phyloP scores from a whole-genome alignment of 2,113 vertebrate genomes.

The Gorsachius goisagi region DNA sequence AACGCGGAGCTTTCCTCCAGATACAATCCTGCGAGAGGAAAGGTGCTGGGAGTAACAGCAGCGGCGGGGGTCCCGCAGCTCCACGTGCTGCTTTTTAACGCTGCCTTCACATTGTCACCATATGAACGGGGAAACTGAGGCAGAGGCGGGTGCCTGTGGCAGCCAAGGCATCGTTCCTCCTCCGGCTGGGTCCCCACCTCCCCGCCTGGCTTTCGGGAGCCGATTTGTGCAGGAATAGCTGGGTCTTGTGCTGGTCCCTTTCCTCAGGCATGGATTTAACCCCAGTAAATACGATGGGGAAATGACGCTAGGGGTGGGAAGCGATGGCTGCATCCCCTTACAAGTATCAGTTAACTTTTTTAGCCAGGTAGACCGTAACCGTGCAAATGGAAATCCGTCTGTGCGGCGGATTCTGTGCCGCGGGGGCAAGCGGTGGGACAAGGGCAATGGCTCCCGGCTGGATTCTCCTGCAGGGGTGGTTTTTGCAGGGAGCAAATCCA shows the following conservation, averaged over 20 bases:
- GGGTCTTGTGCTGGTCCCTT: background rate
- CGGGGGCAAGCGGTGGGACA: accelerated
- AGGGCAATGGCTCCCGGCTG: background rate
- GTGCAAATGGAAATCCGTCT: too few relatives aligned
- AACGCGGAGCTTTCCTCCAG: background rate
- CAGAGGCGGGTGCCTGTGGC: background rate
- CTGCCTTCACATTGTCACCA: background rate
- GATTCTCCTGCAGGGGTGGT: background rate
- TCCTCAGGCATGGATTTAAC: background rate
- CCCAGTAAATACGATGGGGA: accelerated
- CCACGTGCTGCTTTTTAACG: background rate
- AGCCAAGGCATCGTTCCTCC: background rate
- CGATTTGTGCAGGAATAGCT: accelerated
- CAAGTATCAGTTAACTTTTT: too few relatives aligned
- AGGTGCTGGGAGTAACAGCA: background rate
- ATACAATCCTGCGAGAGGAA: background rate
- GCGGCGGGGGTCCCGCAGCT: background rate
- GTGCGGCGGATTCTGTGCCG: accelerated
- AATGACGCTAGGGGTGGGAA: accelerated
- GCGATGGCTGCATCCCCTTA: accelerated
- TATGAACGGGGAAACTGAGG: background rate
- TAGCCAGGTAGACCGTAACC: accelerated
- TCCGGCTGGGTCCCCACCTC: accelerated
- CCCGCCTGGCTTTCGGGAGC: background rate
- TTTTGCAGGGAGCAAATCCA: background rate